phyloP scores from a whole-genome alignment of 53 echinoderm and acorn worm genomes.

The Zoroaster sp. region DNA sequence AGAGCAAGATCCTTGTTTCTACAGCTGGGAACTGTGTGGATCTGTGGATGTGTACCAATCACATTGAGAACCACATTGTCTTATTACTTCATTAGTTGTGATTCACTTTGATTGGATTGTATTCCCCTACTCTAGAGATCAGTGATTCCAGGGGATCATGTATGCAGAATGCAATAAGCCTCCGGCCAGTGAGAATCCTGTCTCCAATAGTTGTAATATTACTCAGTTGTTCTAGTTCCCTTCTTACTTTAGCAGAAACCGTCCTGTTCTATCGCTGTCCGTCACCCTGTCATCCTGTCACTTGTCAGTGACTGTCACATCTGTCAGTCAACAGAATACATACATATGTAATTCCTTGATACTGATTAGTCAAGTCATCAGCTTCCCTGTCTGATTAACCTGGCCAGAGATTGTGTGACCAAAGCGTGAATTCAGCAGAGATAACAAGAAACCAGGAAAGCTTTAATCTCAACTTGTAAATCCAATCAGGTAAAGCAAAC shows the following conservation, averaged over 20 bases:
- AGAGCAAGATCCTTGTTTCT: no score
- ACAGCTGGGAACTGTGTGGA: no score
- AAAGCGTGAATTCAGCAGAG: constrained; percentile 25
- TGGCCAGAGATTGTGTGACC: neutral
- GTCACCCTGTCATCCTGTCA: neutral
- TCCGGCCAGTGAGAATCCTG: neutral
- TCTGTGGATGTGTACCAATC: no score
- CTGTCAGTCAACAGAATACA: neutral
- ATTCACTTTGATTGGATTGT: no score
- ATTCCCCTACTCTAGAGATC: no score
- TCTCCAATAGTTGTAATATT: neutral
- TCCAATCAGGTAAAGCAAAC: constrained; percentile 9
- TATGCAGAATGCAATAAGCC: no score
- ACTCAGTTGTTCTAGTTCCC: neutral
- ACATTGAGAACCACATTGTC: no score
- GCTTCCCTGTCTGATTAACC: constrained; percentile 32
- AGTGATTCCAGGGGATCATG: no score
- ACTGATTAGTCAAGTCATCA: constrained; percentile 27
- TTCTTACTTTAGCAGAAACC: neutral
- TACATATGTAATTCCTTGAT: neutral
- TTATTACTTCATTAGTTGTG: no score
- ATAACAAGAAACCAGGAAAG: constrained; percentile 7
- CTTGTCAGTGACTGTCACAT: neutral
- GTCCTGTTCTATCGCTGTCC: neutral
- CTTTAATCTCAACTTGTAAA: neutral